Evolutionary conservation across 2,888 invertebrate species (phyloP).

Genomic region (Nomada ruficornis): DNA sequence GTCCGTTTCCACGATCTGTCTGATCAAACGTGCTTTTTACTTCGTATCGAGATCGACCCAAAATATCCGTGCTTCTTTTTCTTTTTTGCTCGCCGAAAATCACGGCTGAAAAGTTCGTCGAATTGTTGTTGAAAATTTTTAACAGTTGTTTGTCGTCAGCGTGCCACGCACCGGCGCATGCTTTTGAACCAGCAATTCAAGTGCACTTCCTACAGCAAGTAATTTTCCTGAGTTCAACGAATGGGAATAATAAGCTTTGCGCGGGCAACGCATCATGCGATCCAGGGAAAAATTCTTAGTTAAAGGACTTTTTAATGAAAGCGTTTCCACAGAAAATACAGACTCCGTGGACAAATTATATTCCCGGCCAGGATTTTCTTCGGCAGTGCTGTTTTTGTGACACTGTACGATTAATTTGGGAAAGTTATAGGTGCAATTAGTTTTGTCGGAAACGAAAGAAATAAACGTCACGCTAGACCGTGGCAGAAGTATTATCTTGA

Average conservation of each 20-base stretch:
- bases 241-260: conserved; percentile 12
- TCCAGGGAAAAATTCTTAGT: conserved; percentile 30
- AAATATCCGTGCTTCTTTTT: background rate
- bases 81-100: too few species aligned
- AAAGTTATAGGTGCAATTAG: background rate
- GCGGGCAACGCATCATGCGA: background rate
- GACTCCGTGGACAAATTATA: background rate
- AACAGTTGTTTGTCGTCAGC: conserved; percentile 1
- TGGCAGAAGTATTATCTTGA: background rate
- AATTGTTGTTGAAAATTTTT: conserved; percentile 8
- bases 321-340: conserved; percentile 5
- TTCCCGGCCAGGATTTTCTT: background rate
- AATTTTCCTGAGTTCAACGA: conserved; percentile 24
- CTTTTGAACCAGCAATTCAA: background rate
- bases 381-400: background rate
- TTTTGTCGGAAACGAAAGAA: background rate
- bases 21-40: conserved; percentile 3
- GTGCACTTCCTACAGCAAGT: conserved; percentile 8
- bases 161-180: background rate
- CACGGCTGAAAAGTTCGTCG: background rate
- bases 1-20: background rate
- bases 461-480: background rate
- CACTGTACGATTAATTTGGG: background rate
- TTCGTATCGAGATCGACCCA: background rate
- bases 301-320: conserved; percentile 39